Evolutionary conservation across 2,797 vertebrate genomes (phyloP).

Genomic region (Chloroceryle amazona): DNA sequence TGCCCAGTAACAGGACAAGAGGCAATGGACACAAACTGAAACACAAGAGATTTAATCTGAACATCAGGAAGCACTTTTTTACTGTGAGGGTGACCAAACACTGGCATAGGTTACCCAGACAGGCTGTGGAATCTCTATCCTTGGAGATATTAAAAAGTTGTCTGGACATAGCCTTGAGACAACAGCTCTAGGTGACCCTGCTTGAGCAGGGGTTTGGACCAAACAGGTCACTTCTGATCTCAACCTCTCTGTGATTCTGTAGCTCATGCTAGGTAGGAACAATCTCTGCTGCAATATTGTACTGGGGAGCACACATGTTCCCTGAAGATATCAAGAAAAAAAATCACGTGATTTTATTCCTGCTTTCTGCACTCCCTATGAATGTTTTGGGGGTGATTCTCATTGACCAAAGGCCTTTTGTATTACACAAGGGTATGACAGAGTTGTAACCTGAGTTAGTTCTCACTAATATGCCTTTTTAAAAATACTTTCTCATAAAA

Average conservation of each 20-base stretch:
- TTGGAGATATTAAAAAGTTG: background rate
- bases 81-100: too few species aligned
- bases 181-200: background rate
- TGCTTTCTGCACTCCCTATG: too few species aligned
- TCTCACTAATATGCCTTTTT: background rate
- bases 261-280: background rate
- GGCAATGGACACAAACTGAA: background rate
- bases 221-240: background rate
- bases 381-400: too few species aligned
- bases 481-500: background rate
- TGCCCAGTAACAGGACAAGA: background rate
- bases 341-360: too few species aligned
- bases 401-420: too few species aligned
- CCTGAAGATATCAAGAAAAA: too few species aligned
- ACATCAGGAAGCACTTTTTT: background rate
- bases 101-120: too few species aligned
- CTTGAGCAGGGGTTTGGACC: background rate
- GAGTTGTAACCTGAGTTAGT: background rate
- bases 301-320: background rate
- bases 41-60: background rate
- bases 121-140: background rate
- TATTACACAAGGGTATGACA: background rate
- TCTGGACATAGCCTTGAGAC: background rate
- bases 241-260: background rate
- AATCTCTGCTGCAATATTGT: background rate